A percentile compares a stretch with the other conserved stretches of the same genome.
These are phyloP conservation scores for Operophtera brumata DNA, from an alignment of 2,888 invertebrate species.

Conservation along the genomic window DNA sequence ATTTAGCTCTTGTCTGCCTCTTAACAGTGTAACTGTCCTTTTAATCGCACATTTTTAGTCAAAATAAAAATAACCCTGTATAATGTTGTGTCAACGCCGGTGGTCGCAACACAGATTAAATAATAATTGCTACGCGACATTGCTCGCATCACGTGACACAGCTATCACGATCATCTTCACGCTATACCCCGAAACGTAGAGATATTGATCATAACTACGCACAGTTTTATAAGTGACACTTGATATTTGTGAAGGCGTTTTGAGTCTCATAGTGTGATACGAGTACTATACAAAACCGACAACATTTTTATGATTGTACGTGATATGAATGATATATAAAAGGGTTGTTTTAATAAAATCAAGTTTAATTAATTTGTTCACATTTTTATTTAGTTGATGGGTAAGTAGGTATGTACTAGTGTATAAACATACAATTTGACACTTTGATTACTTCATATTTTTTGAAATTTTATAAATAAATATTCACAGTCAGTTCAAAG, in stretches of 20 bases:
- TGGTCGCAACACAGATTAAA: conserved; percentile 22
- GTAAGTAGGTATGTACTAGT: conserved; percentile 20
- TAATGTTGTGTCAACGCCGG: conserved; percentile 17
- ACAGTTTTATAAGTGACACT: conserved; percentile 21
- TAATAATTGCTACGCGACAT: conserved; percentile 4
- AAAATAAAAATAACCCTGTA: conserved; percentile 3
- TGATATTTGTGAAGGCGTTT: conserved; percentile 18
- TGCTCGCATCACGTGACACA: conserved; percentile 19
- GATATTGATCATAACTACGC: conserved; percentile 23
- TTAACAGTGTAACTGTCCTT: conserved; percentile 14
- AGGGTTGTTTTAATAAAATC: background rate
- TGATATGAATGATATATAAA: conserved; percentile 7
- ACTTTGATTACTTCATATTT: conserved; percentile 32
- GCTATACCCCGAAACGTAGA: conserved; percentile 30
- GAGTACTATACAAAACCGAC: background rate
- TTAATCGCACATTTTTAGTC: conserved; percentile 8
- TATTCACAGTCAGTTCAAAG: conserved; percentile 41
- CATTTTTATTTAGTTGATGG: conserved; percentile 60
- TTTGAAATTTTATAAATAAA: conserved; percentile 27
- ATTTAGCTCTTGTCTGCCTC: too few species aligned
- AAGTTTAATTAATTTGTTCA: conserved; percentile 36
- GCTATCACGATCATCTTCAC: conserved; percentile 50
- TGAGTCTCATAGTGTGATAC: background rate
- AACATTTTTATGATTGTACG: conserved; percentile 4
- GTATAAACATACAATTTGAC: conserved; percentile 61